Evolutionary conservation across 2,113 vertebrate genomes (phyloP).

Genomic region (Callocephalon fimbriatum): DNA sequence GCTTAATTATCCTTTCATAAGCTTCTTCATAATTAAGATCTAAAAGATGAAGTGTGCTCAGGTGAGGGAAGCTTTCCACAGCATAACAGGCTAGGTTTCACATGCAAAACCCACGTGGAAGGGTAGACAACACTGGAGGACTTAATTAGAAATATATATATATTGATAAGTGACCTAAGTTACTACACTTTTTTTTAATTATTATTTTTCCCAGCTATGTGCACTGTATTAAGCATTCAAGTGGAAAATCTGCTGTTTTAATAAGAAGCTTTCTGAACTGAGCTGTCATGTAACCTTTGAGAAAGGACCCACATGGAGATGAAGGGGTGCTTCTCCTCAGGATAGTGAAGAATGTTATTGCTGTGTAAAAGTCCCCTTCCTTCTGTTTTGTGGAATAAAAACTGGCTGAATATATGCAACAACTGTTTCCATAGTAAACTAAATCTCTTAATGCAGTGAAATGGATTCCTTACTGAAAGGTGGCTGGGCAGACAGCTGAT

Average conservation of each 20-base stretch:
- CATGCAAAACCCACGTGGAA: rapidly evolving
- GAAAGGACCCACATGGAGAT: not conserved
- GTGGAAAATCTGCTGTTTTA: not conserved
- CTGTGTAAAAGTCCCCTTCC: not conserved
- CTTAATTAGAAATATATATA: not conserved
- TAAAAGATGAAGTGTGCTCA: not conserved
- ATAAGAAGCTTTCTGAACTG: not conserved
- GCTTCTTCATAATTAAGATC: not conserved
- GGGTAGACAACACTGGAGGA: not conserved
- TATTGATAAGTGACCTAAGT: not conserved
- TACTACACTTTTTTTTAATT: not conserved
- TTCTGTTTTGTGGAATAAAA: not conserved
- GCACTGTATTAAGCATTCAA: not conserved
- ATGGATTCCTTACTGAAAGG: not conserved
- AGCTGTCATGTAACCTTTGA: not conserved
- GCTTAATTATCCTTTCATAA: not conserved
- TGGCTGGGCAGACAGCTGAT: not conserved
- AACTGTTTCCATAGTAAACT: not conserved
- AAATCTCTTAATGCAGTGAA: not conserved
- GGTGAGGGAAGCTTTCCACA: not conserved
- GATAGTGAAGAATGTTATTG: not conserved
- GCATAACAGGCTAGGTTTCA: not conserved
- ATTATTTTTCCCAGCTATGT: not conserved
- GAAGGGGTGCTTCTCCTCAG: not conserved
- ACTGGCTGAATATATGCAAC: not conserved